phyloP scores from a whole-genome alignment of 2,888 invertebrate species.

The Junonia oenone region DNA sequence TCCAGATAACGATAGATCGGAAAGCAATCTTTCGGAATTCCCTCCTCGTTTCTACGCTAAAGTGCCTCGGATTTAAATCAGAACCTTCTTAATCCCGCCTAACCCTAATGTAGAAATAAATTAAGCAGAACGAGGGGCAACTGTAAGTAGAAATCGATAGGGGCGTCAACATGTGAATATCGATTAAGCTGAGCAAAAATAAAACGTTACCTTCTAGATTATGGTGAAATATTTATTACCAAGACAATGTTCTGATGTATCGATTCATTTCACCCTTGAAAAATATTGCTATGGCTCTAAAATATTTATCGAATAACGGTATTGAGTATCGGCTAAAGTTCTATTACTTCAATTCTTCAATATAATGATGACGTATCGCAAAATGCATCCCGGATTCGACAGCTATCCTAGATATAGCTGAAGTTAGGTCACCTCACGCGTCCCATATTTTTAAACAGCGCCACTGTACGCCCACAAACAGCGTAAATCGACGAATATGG shows the following conservation, averaged over 20 bases:
- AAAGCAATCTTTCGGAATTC: background rate
- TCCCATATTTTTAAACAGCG: constrained; percentile 15
- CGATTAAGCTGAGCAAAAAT: background rate
- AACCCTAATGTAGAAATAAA: background rate
- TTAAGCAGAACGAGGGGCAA: background rate
- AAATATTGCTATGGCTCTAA: background rate
- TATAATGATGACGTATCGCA: background rate
- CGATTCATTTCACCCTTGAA: background rate
- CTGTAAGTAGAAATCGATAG: background rate
- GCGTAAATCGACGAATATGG: constrained; percentile 15
- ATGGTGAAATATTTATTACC: background rate
- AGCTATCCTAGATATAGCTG: background rate
- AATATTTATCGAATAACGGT: background rate
- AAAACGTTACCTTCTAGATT: background rate
- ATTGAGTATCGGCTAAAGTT: background rate
- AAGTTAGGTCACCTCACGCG: constrained; percentile 12
- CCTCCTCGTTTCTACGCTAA: background rate
- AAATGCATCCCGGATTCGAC: background rate
- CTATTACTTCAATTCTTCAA: background rate
- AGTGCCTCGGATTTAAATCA: background rate
- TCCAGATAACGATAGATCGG: background rate
- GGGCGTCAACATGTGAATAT: background rate
- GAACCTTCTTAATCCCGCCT: background rate
- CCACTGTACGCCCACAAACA: constrained; percentile 14
- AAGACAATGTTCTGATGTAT: background rate